A percentile compares a stretch with the other conserved stretches of the same genome.
Conservation (phyloP, 2,888 invertebrate genomes). For the Ditylenchus weischeri region DNA sequence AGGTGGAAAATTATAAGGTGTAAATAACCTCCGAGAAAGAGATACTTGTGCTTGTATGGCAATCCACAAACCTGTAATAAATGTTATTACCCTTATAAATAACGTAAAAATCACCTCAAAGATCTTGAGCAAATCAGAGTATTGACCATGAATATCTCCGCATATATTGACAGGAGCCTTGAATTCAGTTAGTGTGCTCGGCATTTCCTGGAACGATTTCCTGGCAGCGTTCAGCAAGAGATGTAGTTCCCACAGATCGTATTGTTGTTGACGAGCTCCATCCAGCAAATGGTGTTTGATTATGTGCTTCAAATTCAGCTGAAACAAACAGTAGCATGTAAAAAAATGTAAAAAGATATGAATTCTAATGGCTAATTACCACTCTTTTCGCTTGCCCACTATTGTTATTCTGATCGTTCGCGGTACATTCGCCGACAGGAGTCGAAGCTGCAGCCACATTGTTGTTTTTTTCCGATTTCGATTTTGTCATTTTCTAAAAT, state of each 20-base stretch:
- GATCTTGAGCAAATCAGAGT: slow-evolving; percentile 31
- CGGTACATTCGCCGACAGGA: too few relatives aligned
- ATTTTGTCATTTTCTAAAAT: too few relatives aligned
- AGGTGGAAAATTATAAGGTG: neutral
- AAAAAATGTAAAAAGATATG: neutral
- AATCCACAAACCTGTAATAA: slow-evolving; percentile 34
- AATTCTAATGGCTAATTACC: too few relatives aligned
- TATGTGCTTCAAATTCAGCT: slow-evolving; percentile 6
- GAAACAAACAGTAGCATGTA: slow-evolving; percentile 4
- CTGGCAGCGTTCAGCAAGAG: slow-evolving; percentile 29
- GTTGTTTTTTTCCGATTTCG: too few relatives aligned
- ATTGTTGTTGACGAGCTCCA: slow-evolving; percentile 17
- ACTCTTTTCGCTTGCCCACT: too few relatives aligned
- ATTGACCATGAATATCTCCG: slow-evolving; percentile 34
- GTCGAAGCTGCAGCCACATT: too few relatives aligned
- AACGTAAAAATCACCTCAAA: slow-evolving; percentile 18
- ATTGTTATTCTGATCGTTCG: too few relatives aligned
- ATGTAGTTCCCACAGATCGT: slow-evolving; percentile 30
- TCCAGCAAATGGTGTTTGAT: slow-evolving; percentile 14
- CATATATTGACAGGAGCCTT: slow-evolving; percentile 30
- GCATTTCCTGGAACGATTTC: slow-evolving; percentile 22
- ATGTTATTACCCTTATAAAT: neutral
- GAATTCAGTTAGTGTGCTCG: slow-evolving; percentile 27
- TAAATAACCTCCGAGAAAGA: slow-evolving; percentile 45
- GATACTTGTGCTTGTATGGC: slow-evolving; percentile 37